Evolutionary conservation across 2,888 invertebrate species (phyloP), one percentile per base, ranked within the genome.

Genomic region (Lacanobia oleracea): DNA sequence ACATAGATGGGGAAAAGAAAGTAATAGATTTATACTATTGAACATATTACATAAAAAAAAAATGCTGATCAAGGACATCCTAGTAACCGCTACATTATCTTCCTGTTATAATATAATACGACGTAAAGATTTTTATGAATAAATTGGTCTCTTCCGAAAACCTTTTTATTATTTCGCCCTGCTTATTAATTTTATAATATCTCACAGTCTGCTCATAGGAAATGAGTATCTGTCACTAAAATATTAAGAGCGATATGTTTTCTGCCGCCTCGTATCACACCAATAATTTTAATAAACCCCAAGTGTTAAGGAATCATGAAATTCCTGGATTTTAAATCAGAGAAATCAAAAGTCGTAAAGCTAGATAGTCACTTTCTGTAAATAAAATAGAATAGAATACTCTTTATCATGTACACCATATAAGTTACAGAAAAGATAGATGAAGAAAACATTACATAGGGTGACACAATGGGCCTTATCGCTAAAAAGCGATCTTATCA

Each of bases 171-270:
- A 60, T 21, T 45, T 7, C 18, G 23, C 8, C 23, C 21, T 16
- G 33, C 8, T 23, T 23, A 66, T 56, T 12, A 57, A 37, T 51
- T 27, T 21, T 40, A 21, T 56, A 27, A 27, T 40, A 43, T 45
- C 63, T 33, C 21, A 51, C 53, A 40, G 18, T 43, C 21, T 8
- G 27, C 45, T 64, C 63, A 60, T 16, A 68, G 64, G 75, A 75
- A 80, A 75, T 68, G 45, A 45, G 50, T 54, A n/a, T 75, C 51
- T 77, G 77, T 68, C 77, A 68, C n/a, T 51, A 48, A 66, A 53
- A 66, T 77, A 79, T 66, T 61, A 62, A 33, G 21, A 18, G 40
- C 40, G 12, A 75, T 78, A 59, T 45, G 27, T 77, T 57, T 21
- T 37, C 27, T 10, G 27, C 21, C 59, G 57, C 37, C 45, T 59